Base-by-base conservation (phyloP, 2,113 vertebrate species). In the Hyperoodon ampullatus region DNA sequence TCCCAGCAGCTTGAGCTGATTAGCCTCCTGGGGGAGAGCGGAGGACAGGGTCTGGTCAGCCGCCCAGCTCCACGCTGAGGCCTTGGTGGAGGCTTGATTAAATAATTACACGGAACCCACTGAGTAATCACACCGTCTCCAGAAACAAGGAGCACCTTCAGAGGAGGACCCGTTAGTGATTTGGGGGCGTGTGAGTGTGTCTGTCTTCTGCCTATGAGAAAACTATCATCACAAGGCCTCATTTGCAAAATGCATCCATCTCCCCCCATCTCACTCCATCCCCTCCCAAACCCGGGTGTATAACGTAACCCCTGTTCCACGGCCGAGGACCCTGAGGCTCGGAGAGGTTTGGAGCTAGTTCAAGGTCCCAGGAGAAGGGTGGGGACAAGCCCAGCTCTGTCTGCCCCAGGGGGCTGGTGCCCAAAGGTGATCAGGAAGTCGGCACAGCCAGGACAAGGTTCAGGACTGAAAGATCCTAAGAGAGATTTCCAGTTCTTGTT, bases 1-100 rank as follows among this genome's bases (percentile, higher is more conserved):
- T 82, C 86, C 80, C 85, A 11, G 35, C 65, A 1, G 90, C 87
- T 82, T 68, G 1, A n/a, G n/a, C 81, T 98, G 94, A 98, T 98
- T 97, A 88, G 60, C 35, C 44, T 55, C 82, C 70, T 12, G 55
- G 60, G 42, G 65, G 82, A 71, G 75, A 35, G 71, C 72, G 88
- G 70, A 47, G 93, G 77, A 77, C 72, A 61, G 81, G 88, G 82
- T 12, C 97, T 97, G 98, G 98, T 98, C 98, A 98, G 95, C 97
- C 93, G 60, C 98, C 97, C 93, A 6, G 90, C 93, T 97, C 97
- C 18, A 0, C 0, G 1, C 87, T 14, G n/a, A 94, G 96, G 97
- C 97, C 1, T 2, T 55, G 61, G 94, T 90, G 96, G 97, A 86
- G 97, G 95, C 98, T 98, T 98, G 98, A 93, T 98, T 98, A 98